Evolutionary conservation across 2,888 invertebrate genomes (phyloP).

Genomic region (Phalangium opilio): DNA sequence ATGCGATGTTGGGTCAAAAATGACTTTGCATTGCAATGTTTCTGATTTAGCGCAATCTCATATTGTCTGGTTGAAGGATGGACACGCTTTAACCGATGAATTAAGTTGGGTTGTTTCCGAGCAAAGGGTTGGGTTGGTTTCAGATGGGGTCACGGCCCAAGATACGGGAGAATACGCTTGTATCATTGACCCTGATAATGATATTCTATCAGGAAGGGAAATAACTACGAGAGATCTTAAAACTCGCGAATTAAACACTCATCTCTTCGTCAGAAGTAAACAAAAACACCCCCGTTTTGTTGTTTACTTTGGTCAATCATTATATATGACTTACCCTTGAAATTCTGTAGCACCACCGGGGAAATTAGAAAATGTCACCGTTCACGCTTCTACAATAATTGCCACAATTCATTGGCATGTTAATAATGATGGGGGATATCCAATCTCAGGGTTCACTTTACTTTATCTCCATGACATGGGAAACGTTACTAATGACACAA

Average conservation of each 20-base stretch:
- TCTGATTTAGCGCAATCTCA: conserved; percentile 7
- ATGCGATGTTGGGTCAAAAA: conserved; percentile 13
- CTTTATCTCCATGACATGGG: conserved; percentile 13
- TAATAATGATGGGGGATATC: conserved; percentile 18
- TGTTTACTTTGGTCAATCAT: not conserved
- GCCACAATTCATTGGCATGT: conserved; percentile 18
- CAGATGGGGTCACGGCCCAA: conserved; percentile 4
- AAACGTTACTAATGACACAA: conserved; percentile 11
- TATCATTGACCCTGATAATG: conserved; percentile 4
- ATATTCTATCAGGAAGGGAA: no score
- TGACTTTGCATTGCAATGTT: conserved; percentile 14
- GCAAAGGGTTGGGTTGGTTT: conserved; percentile 6
- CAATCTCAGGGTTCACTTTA: conserved; percentile 18
- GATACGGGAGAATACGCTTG: conserved; percentile 19
- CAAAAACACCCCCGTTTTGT: not conserved
- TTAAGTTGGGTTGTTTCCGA: conserved; percentile 8
- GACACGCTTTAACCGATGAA: conserved; percentile 5
- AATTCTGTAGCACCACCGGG: conserved; percentile 15
- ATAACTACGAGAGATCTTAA: conserved; percentile 8
- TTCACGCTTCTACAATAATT: conserved; percentile 16
- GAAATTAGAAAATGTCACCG: conserved; percentile 15
- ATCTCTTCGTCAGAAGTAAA: conserved; percentile 13
- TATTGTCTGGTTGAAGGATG: conserved; percentile 13
- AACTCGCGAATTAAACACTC: conserved; percentile 7
- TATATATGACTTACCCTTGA: no score